phyloP scores from a whole-genome alignment of 2,888 invertebrate genomes.

The Listrodromus nycthemerus region DNA sequence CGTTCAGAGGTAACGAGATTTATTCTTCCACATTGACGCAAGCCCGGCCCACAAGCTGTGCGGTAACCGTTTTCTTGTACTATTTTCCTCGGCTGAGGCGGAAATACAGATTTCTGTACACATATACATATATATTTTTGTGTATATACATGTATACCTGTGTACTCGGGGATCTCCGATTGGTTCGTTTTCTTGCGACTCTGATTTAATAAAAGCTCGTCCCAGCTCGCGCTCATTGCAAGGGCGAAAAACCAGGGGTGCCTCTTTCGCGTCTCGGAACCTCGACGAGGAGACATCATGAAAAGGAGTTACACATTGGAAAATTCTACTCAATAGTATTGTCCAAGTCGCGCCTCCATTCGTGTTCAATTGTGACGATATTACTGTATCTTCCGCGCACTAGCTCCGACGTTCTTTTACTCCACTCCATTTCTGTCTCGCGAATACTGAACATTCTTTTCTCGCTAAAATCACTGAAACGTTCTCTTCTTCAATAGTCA shows the following conservation, averaged over 20 bases:
- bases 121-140: background rate
- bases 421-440: background rate
- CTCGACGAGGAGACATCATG: background rate
- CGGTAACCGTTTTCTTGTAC: slow-evolving; percentile 17
- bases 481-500: background rate
- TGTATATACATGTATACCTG: background rate
- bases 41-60: background rate
- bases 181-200: background rate
- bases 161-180: background rate
- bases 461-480: background rate
- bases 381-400: background rate
- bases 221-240: background rate
- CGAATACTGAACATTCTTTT: background rate
- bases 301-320: background rate
- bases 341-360: background rate
- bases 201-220: slow-evolving; percentile 13
- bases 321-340: background rate
- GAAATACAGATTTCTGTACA: background rate
- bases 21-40: background rate
- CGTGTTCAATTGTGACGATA: slow-evolving; percentile 15
- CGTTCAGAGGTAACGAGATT: background rate
- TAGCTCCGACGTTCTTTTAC: background rate
- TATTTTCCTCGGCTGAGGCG: background rate
- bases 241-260: background rate
- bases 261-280: background rate